Conservation (phyloP, 2,888 invertebrate genomes). For the Pantelozetes paolii region DNA sequence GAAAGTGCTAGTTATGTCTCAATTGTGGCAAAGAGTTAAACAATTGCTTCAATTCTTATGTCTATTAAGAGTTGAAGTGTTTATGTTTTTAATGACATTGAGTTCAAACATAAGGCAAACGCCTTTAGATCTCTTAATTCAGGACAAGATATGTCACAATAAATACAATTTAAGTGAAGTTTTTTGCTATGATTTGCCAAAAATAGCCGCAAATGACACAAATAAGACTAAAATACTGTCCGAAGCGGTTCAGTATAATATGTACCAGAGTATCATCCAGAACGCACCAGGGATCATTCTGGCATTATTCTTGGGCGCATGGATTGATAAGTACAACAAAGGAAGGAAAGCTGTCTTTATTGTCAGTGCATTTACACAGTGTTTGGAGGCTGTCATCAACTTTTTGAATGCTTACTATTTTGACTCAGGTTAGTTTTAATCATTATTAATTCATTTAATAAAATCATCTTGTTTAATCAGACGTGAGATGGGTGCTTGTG, state of each 20-base stretch:
- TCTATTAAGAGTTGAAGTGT: not conserved
- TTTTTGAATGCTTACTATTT: conserved; percentile 29
- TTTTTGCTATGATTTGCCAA: conserved; percentile 22
- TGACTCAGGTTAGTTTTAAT: conserved; percentile 4
- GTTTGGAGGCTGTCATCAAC: conserved; percentile 1
- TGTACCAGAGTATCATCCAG: conserved; percentile 3
- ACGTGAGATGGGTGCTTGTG: not conserved
- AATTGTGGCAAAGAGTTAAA: not conserved
- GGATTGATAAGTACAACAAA: conserved; percentile 26
- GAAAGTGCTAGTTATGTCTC: no score
- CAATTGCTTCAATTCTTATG: not conserved
- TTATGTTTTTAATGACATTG: not conserved
- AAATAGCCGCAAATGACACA: not conserved
- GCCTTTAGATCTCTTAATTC: conserved; percentile 34
- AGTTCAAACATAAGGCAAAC: not conserved
- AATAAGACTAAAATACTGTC: conserved; percentile 3
- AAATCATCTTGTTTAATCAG: not conserved
- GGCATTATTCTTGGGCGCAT: conserved; percentile 29
- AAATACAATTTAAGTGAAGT: not conserved
- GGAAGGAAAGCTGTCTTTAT: conserved; percentile 21
- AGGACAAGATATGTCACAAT: conserved; percentile 33
- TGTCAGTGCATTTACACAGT: not conserved
- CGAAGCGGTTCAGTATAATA: conserved; percentile 10
- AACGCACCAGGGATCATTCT: not conserved
- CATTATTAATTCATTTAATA: not conserved